Evolutionary conservation across 2,797 vertebrate species (phyloP), one percentile per base, ranked within the genome.

Genomic region (Sylvia borin): DNA sequence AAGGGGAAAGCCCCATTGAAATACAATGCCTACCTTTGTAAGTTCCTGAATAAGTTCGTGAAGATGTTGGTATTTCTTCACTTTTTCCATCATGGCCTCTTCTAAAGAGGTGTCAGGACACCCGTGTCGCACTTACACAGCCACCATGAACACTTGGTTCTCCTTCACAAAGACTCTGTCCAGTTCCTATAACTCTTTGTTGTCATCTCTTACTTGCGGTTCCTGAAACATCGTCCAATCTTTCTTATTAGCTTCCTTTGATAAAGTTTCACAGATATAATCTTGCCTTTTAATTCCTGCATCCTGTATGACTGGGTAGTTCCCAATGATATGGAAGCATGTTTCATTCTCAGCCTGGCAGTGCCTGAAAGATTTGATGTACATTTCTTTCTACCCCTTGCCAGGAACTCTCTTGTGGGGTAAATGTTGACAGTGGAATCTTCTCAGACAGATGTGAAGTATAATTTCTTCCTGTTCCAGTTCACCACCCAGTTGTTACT

Each of bases 261-360:
- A 29, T 24, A 85, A 20, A 16, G 19, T 38, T 61, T 61, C 40
- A 68, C 40, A 53, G 55, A 68, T n/a, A 7, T 27, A 75, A 58
- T 45, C 0, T 0, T n/a, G 16, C 40, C 20, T 64, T 73, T 64
- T 48, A 64, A 73, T 55, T 65, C 42, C 47, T 85, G n/a, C 29
- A n/a, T 47, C 24, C 29, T 24, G 3, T n/a, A 29, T 25, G 47
- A 61, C 2, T 38, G 64, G 25, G 24, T 16, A 60, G n/a, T 24
- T n/a, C 24, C 27, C 0, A 0, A 8, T 16, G 8, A 27, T 51
- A 67, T 0, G 1, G 27, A 67, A n/a, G 16, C 19, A 16, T 13
- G 24, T 60, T n/a, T 68, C 19, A 38, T n/a, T 53, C 22, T 45
- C 29, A 51, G 38, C 24, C 38, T 38, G 54, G 24, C 38, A 45